Evolutionary conservation across 2,797 vertebrate species (phyloP).

Genomic region (Pangasius larnaudii): DNA sequence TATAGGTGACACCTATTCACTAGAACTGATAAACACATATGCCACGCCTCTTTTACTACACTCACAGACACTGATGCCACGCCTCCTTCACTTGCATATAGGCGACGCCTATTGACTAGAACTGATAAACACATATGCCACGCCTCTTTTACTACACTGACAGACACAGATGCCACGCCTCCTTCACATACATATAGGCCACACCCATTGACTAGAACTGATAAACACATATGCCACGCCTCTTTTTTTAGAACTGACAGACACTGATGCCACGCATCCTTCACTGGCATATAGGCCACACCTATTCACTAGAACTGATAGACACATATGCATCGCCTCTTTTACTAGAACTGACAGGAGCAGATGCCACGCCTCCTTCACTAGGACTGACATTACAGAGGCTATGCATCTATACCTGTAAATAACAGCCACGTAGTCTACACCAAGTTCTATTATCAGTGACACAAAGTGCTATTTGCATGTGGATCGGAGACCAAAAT

Average conservation of each 20-base stretch:
- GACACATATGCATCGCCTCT: not conserved
- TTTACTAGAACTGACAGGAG: not conserved
- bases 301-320: too few species aligned
- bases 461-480: not conserved
- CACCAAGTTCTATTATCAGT: not conserved
- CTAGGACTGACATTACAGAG: not conserved
- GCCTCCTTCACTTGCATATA: not conserved
- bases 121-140: not conserved
- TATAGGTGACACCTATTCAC: not conserved
- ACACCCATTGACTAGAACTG: not conserved
- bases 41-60: not conserved
- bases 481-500: not conserved
- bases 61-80: not conserved
- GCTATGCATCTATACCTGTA: not conserved
- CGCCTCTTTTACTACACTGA: not conserved
- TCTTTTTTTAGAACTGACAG: not conserved
- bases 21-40: not conserved
- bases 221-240: not conserved
- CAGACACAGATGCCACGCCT: not conserved
- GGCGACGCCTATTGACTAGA: not conserved
- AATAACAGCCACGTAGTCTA: not conserved
- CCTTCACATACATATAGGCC: not conserved
- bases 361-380: not conserved
- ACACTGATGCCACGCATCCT: too few species aligned
- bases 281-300: too few species aligned